These are phyloP conservation scores for Coptodon bakossiorum DNA, from an alignment of 2,113 vertebrate species.

Conservation along the genomic window DNA sequence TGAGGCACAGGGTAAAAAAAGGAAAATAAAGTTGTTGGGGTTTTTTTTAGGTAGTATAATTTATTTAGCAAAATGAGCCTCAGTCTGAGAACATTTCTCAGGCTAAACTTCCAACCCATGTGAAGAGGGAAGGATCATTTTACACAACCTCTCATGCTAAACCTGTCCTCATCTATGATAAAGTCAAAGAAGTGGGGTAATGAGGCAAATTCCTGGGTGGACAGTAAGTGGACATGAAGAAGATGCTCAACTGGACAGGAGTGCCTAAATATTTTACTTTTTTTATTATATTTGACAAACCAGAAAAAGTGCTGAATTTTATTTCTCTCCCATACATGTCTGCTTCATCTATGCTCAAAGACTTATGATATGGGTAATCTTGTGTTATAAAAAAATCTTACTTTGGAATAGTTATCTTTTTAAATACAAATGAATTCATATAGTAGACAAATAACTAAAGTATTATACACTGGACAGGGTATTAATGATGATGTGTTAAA, in stretches of 20 bases:
- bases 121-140: conserved; percentile 35
- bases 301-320: neutral
- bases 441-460: neutral
- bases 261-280: conserved; percentile 13
- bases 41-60: conserved; percentile 36
- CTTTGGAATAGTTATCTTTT: neutral
- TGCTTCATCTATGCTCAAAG: neutral
- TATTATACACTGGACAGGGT: neutral
- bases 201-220: conserved; percentile 24
- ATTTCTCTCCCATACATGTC: neutral
- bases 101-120: conserved; percentile 30
- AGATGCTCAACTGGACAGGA: neutral
- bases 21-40: neutral
- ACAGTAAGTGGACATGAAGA: conserved; percentile 19
- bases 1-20: neutral
- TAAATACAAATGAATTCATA: neutral
- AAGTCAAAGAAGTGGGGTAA: conserved; percentile 11
- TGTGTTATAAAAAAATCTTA: neutral
- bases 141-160: conserved; percentile 6
- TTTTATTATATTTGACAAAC: neutral
- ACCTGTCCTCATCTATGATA: conserved; percentile 25
- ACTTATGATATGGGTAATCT: neutral
- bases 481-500: neutral
- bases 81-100: conserved; percentile 28
- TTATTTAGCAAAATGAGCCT: conserved; percentile 45